Conservation (phyloP, 30 jellyfish, hydroid and myxozoan species). For the Aurelia sp. region DNA sequence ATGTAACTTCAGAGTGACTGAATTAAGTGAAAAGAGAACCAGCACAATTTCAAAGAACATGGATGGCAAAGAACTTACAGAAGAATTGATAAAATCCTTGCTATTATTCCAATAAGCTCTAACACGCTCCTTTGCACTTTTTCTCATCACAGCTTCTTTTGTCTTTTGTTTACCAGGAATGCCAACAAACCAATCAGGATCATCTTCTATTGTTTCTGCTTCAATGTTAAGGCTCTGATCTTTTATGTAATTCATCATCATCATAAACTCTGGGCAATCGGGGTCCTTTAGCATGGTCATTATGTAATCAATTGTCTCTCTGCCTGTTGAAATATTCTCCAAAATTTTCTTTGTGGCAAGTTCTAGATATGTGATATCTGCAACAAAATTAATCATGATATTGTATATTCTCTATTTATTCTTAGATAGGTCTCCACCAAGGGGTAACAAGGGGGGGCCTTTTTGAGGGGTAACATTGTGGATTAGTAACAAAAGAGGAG, state of each 20-base stretch:
- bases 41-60: too few species aligned
- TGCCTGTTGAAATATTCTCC: slow-evolving; percentile 57
- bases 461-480: too few species aligned
- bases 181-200: slow-evolving; percentile 98
- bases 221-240: slow-evolving; percentile 57
- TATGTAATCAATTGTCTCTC: slow-evolving; percentile 33
- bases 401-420: too few species aligned
- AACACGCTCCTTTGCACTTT: slow-evolving; percentile 78
- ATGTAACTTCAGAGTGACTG: too few species aligned
- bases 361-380: slow-evolving; percentile 86
- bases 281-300: slow-evolving; percentile 52
- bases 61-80: slow-evolving; percentile 54
- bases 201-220: slow-evolving; percentile 86
- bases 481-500: too few species aligned
- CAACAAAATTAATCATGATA: background rate
- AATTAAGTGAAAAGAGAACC: too few species aligned
- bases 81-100: slow-evolving; percentile 75
- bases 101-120: slow-evolving; percentile 80
- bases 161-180: slow-evolving; percentile 55
- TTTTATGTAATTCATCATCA: slow-evolving; percentile 62
- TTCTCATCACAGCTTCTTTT: slow-evolving; percentile 79
- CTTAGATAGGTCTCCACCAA: too few species aligned
- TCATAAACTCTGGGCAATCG: slow-evolving; percentile 75
- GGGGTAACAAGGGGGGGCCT: too few species aligned
- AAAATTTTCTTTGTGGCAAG: slow-evolving; percentile 80